Evolutionary conservation across 2,797 vertebrate species (phyloP).

Genomic region (Hapalemur alaotrensis): DNA sequence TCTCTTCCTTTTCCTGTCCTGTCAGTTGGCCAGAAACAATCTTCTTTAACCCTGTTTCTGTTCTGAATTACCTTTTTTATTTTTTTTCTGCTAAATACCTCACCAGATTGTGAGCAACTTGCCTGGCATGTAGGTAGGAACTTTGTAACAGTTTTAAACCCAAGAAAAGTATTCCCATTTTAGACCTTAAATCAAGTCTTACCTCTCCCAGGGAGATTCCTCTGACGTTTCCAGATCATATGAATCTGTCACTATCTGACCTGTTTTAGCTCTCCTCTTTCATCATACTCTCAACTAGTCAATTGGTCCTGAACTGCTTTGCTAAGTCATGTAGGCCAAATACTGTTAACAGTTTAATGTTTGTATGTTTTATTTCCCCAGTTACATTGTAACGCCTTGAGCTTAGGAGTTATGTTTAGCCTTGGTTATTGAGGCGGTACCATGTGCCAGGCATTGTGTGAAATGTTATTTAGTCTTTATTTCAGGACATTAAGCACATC

Average conservation of each 20-base stretch:
- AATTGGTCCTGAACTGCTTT: not conserved
- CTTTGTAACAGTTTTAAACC: conserved; percentile 7
- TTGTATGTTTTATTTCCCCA: not conserved
- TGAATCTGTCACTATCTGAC: not conserved
- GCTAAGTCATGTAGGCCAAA: not conserved
- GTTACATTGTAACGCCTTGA: not conserved
- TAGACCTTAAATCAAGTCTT: not conserved
- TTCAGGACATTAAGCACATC: not conserved
- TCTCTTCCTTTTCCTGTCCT: not conserved
- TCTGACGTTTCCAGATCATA: not conserved
- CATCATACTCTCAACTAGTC: accelerated
- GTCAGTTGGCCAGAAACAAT: not conserved
- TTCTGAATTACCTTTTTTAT: not conserved
- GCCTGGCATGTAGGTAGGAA: too few relatives aligned
- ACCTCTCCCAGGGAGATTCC: not conserved
- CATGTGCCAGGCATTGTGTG: not conserved
- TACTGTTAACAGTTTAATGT: not conserved
- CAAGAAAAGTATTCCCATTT: not conserved
- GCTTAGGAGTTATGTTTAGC: not conserved
- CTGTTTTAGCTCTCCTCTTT: not conserved
- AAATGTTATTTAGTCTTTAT: not conserved
- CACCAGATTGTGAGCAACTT: not conserved
- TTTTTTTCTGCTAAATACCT: not conserved
- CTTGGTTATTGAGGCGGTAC: not conserved
- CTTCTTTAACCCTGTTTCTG: not conserved